Evolutionary conservation across 2,113 vertebrate species (phyloP), one percentile per base, ranked within the genome.

Genomic region (Ranitomeya variabilis): DNA sequence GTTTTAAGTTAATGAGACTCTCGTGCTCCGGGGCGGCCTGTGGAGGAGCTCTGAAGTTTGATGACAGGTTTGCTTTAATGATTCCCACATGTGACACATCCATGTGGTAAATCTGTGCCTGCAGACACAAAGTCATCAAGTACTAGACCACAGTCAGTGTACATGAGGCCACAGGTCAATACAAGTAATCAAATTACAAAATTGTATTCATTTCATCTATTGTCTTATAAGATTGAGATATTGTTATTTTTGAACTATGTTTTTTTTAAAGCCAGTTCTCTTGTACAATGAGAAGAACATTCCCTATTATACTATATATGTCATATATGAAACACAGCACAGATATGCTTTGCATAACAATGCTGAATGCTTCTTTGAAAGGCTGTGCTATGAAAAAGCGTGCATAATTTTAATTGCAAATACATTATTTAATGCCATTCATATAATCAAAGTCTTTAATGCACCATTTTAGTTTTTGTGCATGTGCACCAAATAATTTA

Each of bases 351-450:
- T 83, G 64, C 62, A 83, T 67, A 83, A 54, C 45, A 83, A 83
- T 52, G 12, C 19, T 69, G 23, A 69, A 54, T 12, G 45, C 21
- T 69, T 83, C 64, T 21, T 66, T 69, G 11, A 83, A 52, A 51
- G 52, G 37, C 23, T 83, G 81, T 67, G 19, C 52, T 83, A 83
- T 51, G 62, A 45, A 67, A n/a, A 83, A 69, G n/a, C 45, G 81
- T 67, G 37, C 81, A 83, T 83, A 26, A 83, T 83, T 83, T 81
- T 83, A 83, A 83, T 69, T 67, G 64, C 81, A 83, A 52, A 18
- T 51, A 54, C 19, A 83, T 69, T 83, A 83, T 83, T 83, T 74
- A 73, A 74, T 73, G 37, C 5, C 16, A 74, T 85, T 85, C 59
- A 74, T 31, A 19, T 18, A 86, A 60, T 26, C 52, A 73, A 74